A percentile compares a stretch with the other conserved stretches of the same genome.
phyloP scores from a whole-genome alignment of 2,888 invertebrate genomes.

The Leptogaster cylindrica region DNA sequence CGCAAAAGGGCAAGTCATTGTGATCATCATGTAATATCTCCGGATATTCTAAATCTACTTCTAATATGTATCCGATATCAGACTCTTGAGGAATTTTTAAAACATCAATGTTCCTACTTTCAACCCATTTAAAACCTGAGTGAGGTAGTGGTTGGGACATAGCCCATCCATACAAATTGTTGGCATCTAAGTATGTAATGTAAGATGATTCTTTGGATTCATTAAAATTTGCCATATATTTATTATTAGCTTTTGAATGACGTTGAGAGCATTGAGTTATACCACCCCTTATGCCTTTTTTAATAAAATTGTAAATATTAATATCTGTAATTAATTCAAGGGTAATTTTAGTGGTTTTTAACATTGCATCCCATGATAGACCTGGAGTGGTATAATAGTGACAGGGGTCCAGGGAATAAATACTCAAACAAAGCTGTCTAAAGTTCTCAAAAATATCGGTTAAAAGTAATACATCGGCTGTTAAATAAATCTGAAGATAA shows the following conservation, averaged over 20 bases:
- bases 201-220: not conserved
- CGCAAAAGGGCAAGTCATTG: slow-evolving; percentile 22
- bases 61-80: slow-evolving; percentile 13
- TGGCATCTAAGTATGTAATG: not conserved
- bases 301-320: slow-evolving; percentile 14
- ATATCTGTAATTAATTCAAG: slow-evolving; percentile 18
- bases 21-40: not conserved
- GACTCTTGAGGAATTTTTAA: not conserved
- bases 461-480: slow-evolving; percentile 55
- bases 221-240: slow-evolving; percentile 21
- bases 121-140: slow-evolving; percentile 6
- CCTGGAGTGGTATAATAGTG: slow-evolving; percentile 26
- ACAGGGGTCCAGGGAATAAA: slow-evolving; percentile 26
- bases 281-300: slow-evolving; percentile 24
- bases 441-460: slow-evolving; percentile 49
- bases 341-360: not conserved
- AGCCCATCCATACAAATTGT: slow-evolving; percentile 29
- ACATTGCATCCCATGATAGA: slow-evolving; percentile 34
- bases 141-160: slow-evolving; percentile 12
- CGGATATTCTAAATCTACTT: slow-evolving; percentile 22
- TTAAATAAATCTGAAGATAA: slow-evolving; percentile 53
- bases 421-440: slow-evolving; percentile 8
- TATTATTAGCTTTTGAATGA: slow-evolving; percentile 31
- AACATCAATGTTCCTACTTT: not conserved
- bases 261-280: slow-evolving; percentile 1